Conservation (phyloP, 1,140 invertebrate species). For the Cydia fagiglandana region DNA sequence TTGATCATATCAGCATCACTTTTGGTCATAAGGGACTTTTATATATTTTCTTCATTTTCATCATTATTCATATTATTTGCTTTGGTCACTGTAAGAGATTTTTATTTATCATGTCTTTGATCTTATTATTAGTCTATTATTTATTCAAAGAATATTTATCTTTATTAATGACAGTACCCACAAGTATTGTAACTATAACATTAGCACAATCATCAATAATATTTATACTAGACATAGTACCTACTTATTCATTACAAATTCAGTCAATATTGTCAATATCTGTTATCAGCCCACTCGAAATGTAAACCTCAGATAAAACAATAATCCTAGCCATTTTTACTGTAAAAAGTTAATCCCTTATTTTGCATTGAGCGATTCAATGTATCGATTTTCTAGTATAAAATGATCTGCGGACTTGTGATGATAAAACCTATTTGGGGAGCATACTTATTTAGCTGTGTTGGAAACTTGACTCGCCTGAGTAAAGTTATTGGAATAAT, state of each 20-base stretch:
- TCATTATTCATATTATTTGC: background rate
- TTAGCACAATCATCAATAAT: no score
- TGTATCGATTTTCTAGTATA: background rate
- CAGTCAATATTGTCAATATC: conserved; percentile 4
- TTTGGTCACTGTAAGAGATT: no score
- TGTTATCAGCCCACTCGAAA: conserved; percentile 23
- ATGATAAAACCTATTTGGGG: no score
- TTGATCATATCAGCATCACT: conserved; percentile 2
- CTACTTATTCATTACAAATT: background rate
- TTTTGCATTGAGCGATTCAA: background rate
- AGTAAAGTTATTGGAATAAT: background rate
- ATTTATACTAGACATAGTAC: background rate
- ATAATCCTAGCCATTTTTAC: background rate
- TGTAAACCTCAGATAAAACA: conserved; percentile 23
- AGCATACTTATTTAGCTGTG: no score
- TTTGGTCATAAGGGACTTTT: background rate
- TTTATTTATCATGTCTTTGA: background rate
- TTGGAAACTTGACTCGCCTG: no score
- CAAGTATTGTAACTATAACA: no score
- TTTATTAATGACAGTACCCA: no score
- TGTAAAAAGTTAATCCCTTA: conserved; percentile 17
- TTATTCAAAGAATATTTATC: no score
- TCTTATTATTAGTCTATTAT: no score
- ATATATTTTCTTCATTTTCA: background rate
- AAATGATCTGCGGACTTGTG: no score